These are phyloP conservation scores for Melanotaenia duboulayi DNA, from an alignment of 2,113 vertebrate species.

Conservation along the genomic window DNA sequence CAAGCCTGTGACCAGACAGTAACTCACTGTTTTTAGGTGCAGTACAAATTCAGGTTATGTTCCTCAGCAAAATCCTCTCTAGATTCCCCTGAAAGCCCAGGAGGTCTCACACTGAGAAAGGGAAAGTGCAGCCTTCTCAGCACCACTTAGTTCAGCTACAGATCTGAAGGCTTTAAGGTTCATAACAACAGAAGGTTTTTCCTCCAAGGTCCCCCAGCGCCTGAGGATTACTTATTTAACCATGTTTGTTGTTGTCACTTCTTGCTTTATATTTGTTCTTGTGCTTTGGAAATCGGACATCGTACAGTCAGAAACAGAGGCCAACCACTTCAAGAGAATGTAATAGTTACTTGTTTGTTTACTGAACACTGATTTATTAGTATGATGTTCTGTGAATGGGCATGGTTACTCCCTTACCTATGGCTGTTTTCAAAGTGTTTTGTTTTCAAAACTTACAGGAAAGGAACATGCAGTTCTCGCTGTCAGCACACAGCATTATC, in stretches of 20 bases:
- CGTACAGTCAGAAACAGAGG: background rate
- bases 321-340: slow-evolving; percentile 3
- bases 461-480: background rate
- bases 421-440: slow-evolving; percentile 25
- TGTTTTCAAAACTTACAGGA: background rate
- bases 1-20: slow-evolving; percentile 10
- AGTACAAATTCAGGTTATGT: slow-evolving; percentile 20
- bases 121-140: slow-evolving; percentile 3
- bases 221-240: slow-evolving; percentile 13
- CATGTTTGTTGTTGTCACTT: background rate
- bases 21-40: slow-evolving; percentile 25
- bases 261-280: background rate
- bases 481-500: background rate
- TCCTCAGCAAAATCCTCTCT: slow-evolving; percentile 25
- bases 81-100: slow-evolving; percentile 10
- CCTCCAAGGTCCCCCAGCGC: background rate
- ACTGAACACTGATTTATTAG: slow-evolving; percentile 11
- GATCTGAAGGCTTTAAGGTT: slow-evolving; percentile 12
- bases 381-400: slow-evolving; percentile 18
- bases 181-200: background rate
- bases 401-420: background rate
- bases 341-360: slow-evolving; percentile 11
- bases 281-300: background rate
- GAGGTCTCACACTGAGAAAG: slow-evolving; percentile 7
- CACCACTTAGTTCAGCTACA: slow-evolving; percentile 24